phyloP scores from a whole-genome alignment of 2,888 invertebrate species.

The Unio pictorum region DNA sequence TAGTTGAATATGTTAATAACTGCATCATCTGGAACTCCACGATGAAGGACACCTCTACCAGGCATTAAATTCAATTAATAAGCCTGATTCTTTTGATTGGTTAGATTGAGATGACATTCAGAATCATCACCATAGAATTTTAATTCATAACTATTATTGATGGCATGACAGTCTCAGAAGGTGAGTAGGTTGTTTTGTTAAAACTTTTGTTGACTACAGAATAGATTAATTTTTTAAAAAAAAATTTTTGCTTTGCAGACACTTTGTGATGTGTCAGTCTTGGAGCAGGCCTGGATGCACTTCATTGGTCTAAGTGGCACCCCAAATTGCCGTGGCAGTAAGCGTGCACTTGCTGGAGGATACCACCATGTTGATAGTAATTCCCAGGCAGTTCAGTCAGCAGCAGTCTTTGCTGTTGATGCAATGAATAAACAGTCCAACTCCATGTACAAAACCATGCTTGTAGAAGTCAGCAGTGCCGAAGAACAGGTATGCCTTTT shows the following conservation, averaged over 20 bases:
- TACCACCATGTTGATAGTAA: conserved; percentile 14
- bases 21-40: no score
- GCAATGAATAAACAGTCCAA: conserved; percentile 42
- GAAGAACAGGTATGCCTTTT: conserved; percentile 40
- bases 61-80: no score
- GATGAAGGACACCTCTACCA: no score
- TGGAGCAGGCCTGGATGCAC: conserved; percentile 19
- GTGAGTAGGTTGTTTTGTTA: background rate
- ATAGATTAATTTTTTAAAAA: background rate
- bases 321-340: conserved; percentile 8
- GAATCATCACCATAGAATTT: no score
- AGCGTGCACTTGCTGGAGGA: conserved; percentile 22
- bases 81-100: no score
- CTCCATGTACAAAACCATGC: conserved; percentile 34
- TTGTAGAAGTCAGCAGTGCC: conserved; percentile 20
- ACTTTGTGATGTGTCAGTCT: conserved; percentile 24
- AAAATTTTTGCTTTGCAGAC: conserved; percentile 3
- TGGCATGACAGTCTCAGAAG: background rate
- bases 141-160: no score
- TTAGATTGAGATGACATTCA: no score
- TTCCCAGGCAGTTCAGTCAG: conserved; percentile 25
- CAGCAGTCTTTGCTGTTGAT: conserved; percentile 38
- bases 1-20: no score
- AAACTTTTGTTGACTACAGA: no score
- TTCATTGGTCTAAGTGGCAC: conserved; percentile 13